Conservation (phyloP, 2,888 invertebrate genomes). For the Morpho deidamia region DNA sequence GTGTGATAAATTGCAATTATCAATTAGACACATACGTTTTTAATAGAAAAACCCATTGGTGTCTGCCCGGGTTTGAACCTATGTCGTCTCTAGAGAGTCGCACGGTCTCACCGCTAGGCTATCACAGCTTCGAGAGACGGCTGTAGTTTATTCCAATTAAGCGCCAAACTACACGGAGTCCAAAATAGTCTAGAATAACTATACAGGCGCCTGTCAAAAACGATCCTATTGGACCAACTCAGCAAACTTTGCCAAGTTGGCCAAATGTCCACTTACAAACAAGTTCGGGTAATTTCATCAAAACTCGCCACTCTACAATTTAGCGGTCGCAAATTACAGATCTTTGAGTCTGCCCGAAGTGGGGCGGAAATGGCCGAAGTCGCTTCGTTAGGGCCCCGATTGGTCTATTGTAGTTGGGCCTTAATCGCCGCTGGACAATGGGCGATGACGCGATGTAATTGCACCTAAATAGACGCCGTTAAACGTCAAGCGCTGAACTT, state of each 20-base stretch:
- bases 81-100: too few relatives aligned
- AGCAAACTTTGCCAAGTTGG: slow-evolving; percentile 21
- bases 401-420: slow-evolving; percentile 60
- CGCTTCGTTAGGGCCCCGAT: slow-evolving; percentile 72
- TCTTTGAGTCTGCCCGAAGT: slow-evolving; percentile 63
- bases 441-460: slow-evolving; percentile 68
- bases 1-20: too few relatives aligned
- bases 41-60: too few relatives aligned
- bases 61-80: too few relatives aligned
- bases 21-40: too few relatives aligned
- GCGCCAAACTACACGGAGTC: too few relatives aligned
- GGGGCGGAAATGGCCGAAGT: slow-evolving; percentile 66
- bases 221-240: slow-evolving; percentile 24
- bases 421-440: slow-evolving; percentile 70
- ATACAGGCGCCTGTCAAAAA: slow-evolving; percentile 21
- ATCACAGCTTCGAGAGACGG: too few relatives aligned
- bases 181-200: slow-evolving; percentile 4
- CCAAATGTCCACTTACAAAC: slow-evolving; percentile 51
- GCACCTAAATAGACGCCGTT: slow-evolving; percentile 65
- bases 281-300: slow-evolving; percentile 41
- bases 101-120: too few relatives aligned
- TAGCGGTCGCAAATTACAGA: slow-evolving; percentile 65
- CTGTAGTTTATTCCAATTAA: too few relatives aligned
- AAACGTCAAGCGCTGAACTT: slow-evolving; percentile 43
- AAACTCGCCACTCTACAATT: slow-evolving; percentile 52